These are phyloP conservation scores for Hypotaenidia okinawae DNA, from an alignment of 2,797 vertebrate genomes.

Conservation along the genomic window DNA sequence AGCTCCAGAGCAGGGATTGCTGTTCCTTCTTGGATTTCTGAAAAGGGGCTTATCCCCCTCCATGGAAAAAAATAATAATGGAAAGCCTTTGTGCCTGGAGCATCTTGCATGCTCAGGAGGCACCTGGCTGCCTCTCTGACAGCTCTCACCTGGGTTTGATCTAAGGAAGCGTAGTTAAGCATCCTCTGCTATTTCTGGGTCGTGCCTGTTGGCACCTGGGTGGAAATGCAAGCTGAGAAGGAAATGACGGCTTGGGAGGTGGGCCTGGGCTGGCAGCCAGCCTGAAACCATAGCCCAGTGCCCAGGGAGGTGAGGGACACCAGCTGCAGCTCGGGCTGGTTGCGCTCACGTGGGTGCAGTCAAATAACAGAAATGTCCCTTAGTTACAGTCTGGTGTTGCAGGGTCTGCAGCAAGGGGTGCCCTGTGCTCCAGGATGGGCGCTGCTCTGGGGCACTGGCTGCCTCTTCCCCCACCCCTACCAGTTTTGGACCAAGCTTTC, in stretches of 20 bases:
- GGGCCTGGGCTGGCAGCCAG: background rate
- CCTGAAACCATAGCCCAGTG: background rate
- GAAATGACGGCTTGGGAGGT: background rate
- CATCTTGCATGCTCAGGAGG: background rate
- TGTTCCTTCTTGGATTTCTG: background rate
- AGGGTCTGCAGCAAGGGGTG: background rate
- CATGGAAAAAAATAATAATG: rapidly evolving
- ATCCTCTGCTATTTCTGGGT: background rate
- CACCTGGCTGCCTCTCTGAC: background rate
- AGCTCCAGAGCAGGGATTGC: background rate
- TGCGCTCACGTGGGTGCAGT: rapidly evolving
- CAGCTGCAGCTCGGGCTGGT: background rate
- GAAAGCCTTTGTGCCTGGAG: background rate
- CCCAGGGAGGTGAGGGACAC: background rate
- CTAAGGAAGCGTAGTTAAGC: background rate
- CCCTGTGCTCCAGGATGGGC: background rate
- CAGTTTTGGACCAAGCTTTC: rapidly evolving
- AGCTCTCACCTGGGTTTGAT: background rate
- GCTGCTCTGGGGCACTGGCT: background rate
- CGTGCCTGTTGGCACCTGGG: background rate
- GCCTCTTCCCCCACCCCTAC: too few species aligned
- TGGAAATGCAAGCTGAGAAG: background rate
- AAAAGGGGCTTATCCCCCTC: background rate
- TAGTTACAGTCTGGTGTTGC: background rate
- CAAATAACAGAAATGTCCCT: rapidly evolving